Evolutionary conservation across 2,888 invertebrate species (phyloP), one percentile per base, ranked within the genome.

Genomic region (Tetanocera ferruginea): DNA sequence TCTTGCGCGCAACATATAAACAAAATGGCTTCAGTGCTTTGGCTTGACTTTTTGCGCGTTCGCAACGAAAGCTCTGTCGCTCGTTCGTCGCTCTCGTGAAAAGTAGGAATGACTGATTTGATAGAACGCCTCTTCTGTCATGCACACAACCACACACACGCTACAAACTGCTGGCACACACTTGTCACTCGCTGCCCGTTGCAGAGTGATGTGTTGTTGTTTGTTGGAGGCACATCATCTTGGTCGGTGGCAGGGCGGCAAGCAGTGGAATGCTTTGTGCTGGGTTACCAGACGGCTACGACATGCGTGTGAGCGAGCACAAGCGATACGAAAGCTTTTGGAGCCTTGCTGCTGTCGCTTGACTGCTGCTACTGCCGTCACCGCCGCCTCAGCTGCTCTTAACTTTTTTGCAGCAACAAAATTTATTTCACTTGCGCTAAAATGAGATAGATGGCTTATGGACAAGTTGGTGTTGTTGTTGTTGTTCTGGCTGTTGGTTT

Each of bases 71-170:
- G 62, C 69, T 17, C 31, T 69, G 60, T 6, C 71, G 52, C 76
- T 64, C 43, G 72, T 28, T 60, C 60, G 25, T 52, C 37, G 49
- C 43, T 23, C 51, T 83, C 81, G 83, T 76, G 77, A 81, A 82
- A 81, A 81, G 85, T 83, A 87, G 88, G 88, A 86, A 88, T 89
- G 89, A 89, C 89, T 89, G 89, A 89, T 89, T 88, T 88, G 87
- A 86, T 87, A 87, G 87, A 86, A 89, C 89, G 89, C 89, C 89
- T 89, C 87, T 87, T 88, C 87, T 87, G 87, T 87, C 88, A 88
- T 87, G 81, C 85, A 85, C 83, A 85, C 83, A 71, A 37, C 52
- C 43, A 66, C 51, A 71, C 71, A 64, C 72, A 37, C 52, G 19
- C 28, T 51, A 49, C 78, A 78, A 49, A 14, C 80, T 34, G 55